phyloP scores from a whole-genome alignment of 2,888 invertebrate genomes.

The Adelognathus sp. region DNA sequence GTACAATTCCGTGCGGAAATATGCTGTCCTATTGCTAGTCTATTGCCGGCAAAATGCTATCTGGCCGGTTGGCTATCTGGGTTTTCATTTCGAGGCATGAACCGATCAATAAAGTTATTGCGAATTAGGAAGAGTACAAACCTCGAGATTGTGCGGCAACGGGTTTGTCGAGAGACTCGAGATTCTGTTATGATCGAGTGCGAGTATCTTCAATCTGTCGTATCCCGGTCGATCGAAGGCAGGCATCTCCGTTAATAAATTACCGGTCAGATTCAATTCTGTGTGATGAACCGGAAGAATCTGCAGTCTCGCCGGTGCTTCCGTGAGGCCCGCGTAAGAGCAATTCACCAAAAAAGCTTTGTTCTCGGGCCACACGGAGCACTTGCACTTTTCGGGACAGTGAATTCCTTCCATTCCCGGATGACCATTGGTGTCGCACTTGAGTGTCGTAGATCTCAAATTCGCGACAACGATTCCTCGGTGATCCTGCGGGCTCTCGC shows the following conservation, averaged over 20 bases:
- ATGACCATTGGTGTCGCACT: constrained; percentile 81
- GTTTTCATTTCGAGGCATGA: neutral
- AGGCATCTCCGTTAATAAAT: constrained; percentile 79
- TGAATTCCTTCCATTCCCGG: constrained; percentile 63
- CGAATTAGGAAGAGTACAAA: constrained; percentile 64
- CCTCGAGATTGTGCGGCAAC: constrained; percentile 81
- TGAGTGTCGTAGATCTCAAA: constrained; percentile 80
- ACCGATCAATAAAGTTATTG: neutral
- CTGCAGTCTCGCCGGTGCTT: constrained; percentile 80
- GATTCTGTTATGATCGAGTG: constrained; percentile 66
- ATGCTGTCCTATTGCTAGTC: no score
- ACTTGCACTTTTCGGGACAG: constrained; percentile 83
- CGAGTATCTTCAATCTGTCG: constrained; percentile 80
- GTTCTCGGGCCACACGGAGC: constrained; percentile 81
- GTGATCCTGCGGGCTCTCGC: constrained; percentile 78
- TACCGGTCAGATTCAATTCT: constrained; percentile 81
- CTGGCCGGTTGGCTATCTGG: no score
- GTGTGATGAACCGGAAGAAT: constrained; percentile 70
- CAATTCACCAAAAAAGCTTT: constrained; percentile 83
- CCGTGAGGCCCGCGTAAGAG: constrained; percentile 80
- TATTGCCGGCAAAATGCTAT: no score
- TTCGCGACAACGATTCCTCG: constrained; percentile 71
- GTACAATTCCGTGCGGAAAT: no score
- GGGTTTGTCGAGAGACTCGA: constrained; percentile 76
- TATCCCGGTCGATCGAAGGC: constrained; percentile 78